Conservation (phyloP, 2,113 vertebrate genomes). For the Crotophaga sulcirostris region DNA sequence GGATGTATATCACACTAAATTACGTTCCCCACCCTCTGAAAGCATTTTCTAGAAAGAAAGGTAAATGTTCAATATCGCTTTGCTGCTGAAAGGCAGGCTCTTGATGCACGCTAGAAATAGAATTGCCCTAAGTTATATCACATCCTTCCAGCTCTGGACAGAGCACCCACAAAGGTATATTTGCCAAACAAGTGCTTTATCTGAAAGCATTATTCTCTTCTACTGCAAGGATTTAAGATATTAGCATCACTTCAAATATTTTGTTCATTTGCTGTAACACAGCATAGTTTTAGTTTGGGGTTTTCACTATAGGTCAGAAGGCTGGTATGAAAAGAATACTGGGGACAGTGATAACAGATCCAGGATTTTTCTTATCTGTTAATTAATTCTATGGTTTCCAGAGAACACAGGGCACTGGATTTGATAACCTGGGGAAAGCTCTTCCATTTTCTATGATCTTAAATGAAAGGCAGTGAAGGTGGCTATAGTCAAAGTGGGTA, state of each 20-base stretch:
- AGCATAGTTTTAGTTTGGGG: background rate
- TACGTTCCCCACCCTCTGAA: background rate
- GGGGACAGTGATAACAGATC: background rate
- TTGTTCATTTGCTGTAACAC: background rate
- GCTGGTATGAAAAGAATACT: background rate
- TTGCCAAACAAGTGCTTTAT: background rate
- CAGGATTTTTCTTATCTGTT: background rate
- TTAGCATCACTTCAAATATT: background rate
- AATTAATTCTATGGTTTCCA: background rate
- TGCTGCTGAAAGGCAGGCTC: background rate
- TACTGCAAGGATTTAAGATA: background rate
- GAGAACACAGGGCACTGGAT: background rate
- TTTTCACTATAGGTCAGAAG: background rate
- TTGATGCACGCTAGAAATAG: background rate
- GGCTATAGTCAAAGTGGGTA: background rate
- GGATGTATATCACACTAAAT: background rate
- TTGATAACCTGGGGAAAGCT: background rate
- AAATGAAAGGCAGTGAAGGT: background rate
- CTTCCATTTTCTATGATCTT: background rate
- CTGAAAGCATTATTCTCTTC: background rate
- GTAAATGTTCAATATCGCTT: background rate
- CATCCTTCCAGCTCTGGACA: background rate
- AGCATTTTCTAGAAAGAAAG: background rate
- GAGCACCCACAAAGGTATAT: background rate
- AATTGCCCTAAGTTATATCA: background rate